Base-by-base conservation (phyloP, 2,113 vertebrate species). In the Antennarius striatus region DNA sequence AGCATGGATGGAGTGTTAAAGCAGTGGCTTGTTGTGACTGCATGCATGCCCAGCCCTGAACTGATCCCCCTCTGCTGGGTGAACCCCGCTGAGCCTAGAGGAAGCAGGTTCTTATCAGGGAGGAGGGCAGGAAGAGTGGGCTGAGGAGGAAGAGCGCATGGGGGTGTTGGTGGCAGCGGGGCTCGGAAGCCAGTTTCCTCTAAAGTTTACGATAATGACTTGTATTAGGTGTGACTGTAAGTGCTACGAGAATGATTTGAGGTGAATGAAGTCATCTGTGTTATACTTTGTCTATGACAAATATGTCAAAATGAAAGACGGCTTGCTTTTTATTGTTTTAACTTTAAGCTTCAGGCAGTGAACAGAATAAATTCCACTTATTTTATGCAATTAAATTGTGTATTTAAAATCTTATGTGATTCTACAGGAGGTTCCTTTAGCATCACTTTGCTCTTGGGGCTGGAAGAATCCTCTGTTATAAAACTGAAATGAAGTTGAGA, bases 31-130 rank as follows among this genome's bases (percentile, higher is more conserved):
- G 55, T 43, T 32, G 54, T 65, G 76, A 80, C 69, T 80, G 76
- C 63, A 76, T 81, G 75, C 80, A 72, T 79, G 76, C 66, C 84
- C 79, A 40, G 72, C 86, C 87, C 80, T 85, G 83, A 77, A 58
- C 56, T 51, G 71, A 81, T 65, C 53, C 82, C 79, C 72, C 47
- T 51, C 60, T 77, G 73, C 81, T 54, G 68, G 30, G 28, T 79
- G 78, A 75, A 77, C 85, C 84, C 78, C 36, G 13, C 77, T 54
- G 85, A 81, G 86, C 76, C 75, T 63, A 81, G 56, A 89, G 83
- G 79, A 90, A 87, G 73, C 82, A 66, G 79, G 60, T 43, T 75
- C 76, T 85, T 77, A 81, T 86, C 88, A 67, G 81, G 68, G 69
- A 85, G 78, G 65, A 81, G 70, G 78, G 74, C 86, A 85, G 81